Percentiles rank a stretch among this genome's conserved stretches.
These are phyloP conservation scores for Lucifuga dentata DNA, from an alignment of 2,113 vertebrate species.

Conservation along the genomic window DNA sequence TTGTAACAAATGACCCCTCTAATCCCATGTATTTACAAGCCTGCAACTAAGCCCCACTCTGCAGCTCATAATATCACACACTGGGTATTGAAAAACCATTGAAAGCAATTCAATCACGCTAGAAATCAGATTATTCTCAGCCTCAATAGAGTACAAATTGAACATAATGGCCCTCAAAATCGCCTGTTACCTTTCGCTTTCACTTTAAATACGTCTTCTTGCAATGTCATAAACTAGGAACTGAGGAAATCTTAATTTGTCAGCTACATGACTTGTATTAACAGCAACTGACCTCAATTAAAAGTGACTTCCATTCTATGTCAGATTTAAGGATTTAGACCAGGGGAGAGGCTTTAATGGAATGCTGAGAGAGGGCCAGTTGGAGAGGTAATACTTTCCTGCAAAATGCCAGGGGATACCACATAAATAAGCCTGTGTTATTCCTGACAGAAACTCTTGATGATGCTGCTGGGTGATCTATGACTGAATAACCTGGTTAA, in stretches of 20 bases:
- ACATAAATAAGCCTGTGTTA: slow-evolving; percentile 79
- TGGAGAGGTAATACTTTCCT: slow-evolving; percentile 78
- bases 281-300: slow-evolving; percentile 82
- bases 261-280: slow-evolving; percentile 73
- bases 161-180: background rate
- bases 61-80: slow-evolving; percentile 40
- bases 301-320: slow-evolving; percentile 79
- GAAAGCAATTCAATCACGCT: no score
- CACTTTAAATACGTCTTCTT: slow-evolving; percentile 61
- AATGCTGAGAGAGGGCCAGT: slow-evolving; percentile 81
- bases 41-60: slow-evolving; percentile 48
- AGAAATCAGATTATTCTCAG: no score
- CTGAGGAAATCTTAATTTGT: slow-evolving; percentile 68
- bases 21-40: slow-evolving; percentile 71
- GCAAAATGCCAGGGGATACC: slow-evolving; percentile 76
- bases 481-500: slow-evolving; percentile 68
- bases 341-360: slow-evolving; percentile 77
- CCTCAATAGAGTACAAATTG: background rate
- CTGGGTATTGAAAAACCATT: slow-evolving; percentile 58
- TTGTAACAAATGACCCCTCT: slow-evolving; percentile 86
- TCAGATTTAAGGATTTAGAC: slow-evolving; percentile 79
- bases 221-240: slow-evolving; percentile 50
- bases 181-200: slow-evolving; percentile 50
- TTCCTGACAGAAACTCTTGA: slow-evolving; percentile 77
- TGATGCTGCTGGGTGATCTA: slow-evolving; percentile 68